phyloP scores from a whole-genome alignment of 2,797 vertebrate species.

The Melanotaenia nigrans region DNA sequence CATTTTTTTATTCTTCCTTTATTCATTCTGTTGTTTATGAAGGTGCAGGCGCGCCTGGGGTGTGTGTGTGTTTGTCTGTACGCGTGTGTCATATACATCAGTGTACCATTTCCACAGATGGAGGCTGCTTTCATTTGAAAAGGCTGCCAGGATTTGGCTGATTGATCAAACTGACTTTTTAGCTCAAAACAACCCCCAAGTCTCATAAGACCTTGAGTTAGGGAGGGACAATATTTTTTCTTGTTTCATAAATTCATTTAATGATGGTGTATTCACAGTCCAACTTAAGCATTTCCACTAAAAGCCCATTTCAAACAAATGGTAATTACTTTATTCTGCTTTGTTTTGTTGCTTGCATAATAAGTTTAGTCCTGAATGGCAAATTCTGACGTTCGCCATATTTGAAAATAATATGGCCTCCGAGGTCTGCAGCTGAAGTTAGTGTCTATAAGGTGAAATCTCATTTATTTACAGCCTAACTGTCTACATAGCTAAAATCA shows the following conservation, averaged over 20 bases:
- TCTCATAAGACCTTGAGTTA: slow-evolving; percentile 40
- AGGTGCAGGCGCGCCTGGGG: slow-evolving; percentile 48
- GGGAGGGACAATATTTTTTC: slow-evolving; percentile 22
- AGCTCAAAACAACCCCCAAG: slow-evolving; percentile 45
- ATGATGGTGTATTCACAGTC: background rate
- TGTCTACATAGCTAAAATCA: background rate
- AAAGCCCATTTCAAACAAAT: background rate
- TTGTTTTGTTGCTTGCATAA: too few relatives aligned
- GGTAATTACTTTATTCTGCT: background rate
- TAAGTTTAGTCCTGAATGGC: background rate
- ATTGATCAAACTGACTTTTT: slow-evolving; percentile 75
- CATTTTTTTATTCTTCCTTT: slow-evolving; percentile 42
- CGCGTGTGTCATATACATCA: slow-evolving; percentile 30
- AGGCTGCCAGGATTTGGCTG: slow-evolving; percentile 55
- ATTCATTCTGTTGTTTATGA: slow-evolving; percentile 43
- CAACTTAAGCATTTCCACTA: background rate
- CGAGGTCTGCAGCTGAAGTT: too few relatives aligned
- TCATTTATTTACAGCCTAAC: too few relatives aligned
- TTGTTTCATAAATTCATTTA: slow-evolving; percentile 11
- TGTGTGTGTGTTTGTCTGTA: slow-evolving; percentile 11
- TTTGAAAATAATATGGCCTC: background rate
- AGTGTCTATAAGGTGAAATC: too few relatives aligned
- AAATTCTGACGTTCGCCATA: background rate
- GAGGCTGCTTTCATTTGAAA: slow-evolving; percentile 51
- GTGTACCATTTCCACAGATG: slow-evolving; percentile 45